phyloP scores from a whole-genome alignment of 2,113 vertebrate species.

The Bufo gargarizans region DNA sequence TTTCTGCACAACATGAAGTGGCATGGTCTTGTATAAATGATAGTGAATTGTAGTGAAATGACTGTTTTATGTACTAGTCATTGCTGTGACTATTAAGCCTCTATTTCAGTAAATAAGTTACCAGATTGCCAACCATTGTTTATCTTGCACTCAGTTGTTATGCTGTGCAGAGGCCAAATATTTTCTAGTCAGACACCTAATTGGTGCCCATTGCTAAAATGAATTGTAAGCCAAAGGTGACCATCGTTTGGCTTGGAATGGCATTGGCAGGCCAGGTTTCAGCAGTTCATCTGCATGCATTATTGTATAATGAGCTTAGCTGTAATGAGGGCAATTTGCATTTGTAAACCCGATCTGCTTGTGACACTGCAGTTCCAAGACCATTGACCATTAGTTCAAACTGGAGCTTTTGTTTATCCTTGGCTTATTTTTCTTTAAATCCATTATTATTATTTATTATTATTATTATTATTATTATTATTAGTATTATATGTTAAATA shows the following conservation, averaged over 20 bases:
- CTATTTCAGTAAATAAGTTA: slow-evolving; percentile 1
- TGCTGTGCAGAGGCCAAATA: slow-evolving; percentile 31
- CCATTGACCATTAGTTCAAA: background rate
- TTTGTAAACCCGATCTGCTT: slow-evolving; percentile 57
- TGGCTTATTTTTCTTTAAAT: background rate
- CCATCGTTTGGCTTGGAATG: slow-evolving; percentile 26
- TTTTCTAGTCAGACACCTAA: slow-evolving; percentile 34
- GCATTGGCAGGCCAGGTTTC: slow-evolving; percentile 34
- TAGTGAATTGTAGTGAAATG: background rate
- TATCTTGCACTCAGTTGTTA: slow-evolving; percentile 19
- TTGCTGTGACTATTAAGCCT: background rate
- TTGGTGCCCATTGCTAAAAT: slow-evolving; percentile 38
- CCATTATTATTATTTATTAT: background rate
- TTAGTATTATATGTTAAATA: no score
- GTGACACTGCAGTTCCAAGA: slow-evolving; percentile 50
- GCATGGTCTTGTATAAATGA: no score
- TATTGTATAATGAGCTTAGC: slow-evolving; percentile 47
- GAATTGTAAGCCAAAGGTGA: slow-evolving; percentile 44
- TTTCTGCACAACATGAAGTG: no score
- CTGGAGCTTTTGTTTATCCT: background rate
- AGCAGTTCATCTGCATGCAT: slow-evolving; percentile 39
- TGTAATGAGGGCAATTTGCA: slow-evolving; percentile 55
- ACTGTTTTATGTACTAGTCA: background rate
- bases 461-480: no score
- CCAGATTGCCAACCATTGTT: slow-evolving; percentile 13